Percentiles rank a stretch among this genome's conserved stretches.
Conservation (phyloP, 1,140 invertebrate species). For the Trichonephila inaurata region DNA sequence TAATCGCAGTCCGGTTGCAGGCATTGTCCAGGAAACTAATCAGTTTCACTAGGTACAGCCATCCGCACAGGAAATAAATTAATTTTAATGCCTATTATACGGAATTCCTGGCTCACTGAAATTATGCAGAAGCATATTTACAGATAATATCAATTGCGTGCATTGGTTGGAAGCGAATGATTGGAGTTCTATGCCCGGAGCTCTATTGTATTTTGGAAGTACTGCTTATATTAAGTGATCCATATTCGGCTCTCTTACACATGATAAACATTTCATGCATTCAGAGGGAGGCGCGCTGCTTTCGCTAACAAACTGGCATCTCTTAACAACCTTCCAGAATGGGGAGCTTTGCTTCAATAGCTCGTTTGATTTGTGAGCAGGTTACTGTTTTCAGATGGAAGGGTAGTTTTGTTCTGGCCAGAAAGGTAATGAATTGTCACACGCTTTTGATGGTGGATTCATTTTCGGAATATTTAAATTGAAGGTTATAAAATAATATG, state of each 20-base stretch:
- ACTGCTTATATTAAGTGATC: constrained; percentile 38
- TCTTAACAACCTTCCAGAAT: background rate
- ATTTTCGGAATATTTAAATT: background rate
- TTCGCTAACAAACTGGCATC: background rate
- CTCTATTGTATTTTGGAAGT: constrained; percentile 45
- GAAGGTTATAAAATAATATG: no score
- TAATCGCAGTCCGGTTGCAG: background rate
- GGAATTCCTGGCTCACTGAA: constrained; percentile 14
- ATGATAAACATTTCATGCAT: constrained; percentile 10
- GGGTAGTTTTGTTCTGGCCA: background rate
- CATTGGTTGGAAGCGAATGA: background rate
- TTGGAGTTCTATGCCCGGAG: constrained; percentile 22
- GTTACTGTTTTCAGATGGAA: background rate
- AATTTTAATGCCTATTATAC: constrained; percentile 50
- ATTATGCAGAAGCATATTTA: constrained; percentile 51
- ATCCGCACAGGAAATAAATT: constrained; percentile 44
- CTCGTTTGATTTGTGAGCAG: background rate
- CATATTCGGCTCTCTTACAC: constrained; percentile 7
- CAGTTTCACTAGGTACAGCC: constrained; percentile 26
- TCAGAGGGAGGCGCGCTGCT: background rate
- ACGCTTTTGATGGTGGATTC: background rate
- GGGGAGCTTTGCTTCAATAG: background rate
- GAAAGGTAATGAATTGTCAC: background rate
- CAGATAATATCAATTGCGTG: constrained; percentile 47
- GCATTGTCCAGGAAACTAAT: constrained; percentile 41